phyloP scores from a whole-genome alignment of 1,140 invertebrate species.

The Potamilus streckersoni region DNA sequence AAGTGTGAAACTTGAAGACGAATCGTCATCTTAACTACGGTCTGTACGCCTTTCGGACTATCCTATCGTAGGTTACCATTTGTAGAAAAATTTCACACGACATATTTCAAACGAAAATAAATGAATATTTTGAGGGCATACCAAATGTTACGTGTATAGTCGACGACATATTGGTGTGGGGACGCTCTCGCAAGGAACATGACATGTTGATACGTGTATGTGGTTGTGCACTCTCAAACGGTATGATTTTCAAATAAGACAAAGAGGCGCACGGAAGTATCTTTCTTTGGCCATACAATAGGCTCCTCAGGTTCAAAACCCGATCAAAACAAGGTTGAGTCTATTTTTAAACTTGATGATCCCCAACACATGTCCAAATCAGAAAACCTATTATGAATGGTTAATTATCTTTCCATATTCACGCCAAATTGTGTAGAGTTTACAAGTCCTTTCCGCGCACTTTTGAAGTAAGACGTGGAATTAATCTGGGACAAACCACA shows the following conservation, averaged over 20 bases:
- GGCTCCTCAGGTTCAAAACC: constrained; percentile 57
- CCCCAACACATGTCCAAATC: constrained; percentile 21
- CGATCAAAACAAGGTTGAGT: constrained; percentile 61
- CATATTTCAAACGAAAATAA: constrained; percentile 56
- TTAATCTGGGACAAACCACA: constrained; percentile 28
- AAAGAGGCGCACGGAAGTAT: constrained; percentile 39
- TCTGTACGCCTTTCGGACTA: constrained; percentile 20
- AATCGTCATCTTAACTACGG: constrained; percentile 46
- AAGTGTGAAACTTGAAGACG: constrained; percentile 50
- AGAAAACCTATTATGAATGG: constrained; percentile 53
- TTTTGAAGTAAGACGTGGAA: constrained; percentile 37
- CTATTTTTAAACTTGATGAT: constrained; percentile 37
- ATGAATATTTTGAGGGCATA: constrained; percentile 54
- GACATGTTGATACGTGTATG: constrained; percentile 59
- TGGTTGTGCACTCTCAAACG: constrained; percentile 17
- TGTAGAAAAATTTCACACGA: constrained; percentile 37
- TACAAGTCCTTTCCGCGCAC: constrained; percentile 6
- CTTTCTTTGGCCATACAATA: constrained; percentile 64
- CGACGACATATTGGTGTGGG: no score
- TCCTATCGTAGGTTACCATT: constrained; percentile 19
- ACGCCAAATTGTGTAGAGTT: constrained; percentile 49
- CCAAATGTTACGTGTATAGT: constrained; percentile 41
- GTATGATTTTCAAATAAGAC: constrained; percentile 35
- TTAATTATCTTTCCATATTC: constrained; percentile 64
- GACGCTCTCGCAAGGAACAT: constrained; percentile 50